Evolutionary conservation across 53 echinoderm and acorn worm genomes (phyloP).

Genomic region (Actinopyga echinites): DNA sequence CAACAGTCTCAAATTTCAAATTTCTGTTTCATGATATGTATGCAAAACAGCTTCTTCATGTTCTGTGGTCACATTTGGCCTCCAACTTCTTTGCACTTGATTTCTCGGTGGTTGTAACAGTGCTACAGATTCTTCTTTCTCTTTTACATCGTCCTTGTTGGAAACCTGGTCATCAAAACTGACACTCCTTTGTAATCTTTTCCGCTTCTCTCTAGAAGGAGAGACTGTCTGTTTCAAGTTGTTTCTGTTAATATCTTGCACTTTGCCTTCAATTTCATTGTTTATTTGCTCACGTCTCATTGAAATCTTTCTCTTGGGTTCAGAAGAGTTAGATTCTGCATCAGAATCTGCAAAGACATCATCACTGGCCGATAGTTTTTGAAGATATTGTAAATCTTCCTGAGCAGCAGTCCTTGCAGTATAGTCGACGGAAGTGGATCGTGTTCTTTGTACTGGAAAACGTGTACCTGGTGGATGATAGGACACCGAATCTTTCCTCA

Average conservation of each 20-base stretch:
- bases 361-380: not conserved
- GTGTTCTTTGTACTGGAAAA: slow-evolving; percentile 5
- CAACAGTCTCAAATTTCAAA: too few relatives aligned
- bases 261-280: slow-evolving; percentile 7
- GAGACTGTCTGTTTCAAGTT: not conserved
- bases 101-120: too few relatives aligned
- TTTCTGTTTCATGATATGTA: too few relatives aligned
- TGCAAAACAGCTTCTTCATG: too few relatives aligned
- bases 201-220: too few relatives aligned
- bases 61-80: too few relatives aligned
- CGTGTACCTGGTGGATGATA: slow-evolving; percentile 1
- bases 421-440: not conserved
- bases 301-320: not conserved
- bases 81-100: too few relatives aligned
- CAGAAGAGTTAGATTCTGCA: not conserved
- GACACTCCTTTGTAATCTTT: too few relatives aligned
- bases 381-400: slow-evolving; percentile 22
- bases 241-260: slow-evolving; percentile 1
- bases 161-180: too few relatives aligned
- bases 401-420: slow-evolving; percentile 30
- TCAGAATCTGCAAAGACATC: not conserved
- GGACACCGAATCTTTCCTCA: not conserved
- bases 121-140: too few relatives aligned
- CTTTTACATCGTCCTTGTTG: too few relatives aligned
- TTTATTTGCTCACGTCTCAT: not conserved